phyloP scores from a whole-genome alignment of 2,797 vertebrate genomes.

The Enteromius mattozi region DNA sequence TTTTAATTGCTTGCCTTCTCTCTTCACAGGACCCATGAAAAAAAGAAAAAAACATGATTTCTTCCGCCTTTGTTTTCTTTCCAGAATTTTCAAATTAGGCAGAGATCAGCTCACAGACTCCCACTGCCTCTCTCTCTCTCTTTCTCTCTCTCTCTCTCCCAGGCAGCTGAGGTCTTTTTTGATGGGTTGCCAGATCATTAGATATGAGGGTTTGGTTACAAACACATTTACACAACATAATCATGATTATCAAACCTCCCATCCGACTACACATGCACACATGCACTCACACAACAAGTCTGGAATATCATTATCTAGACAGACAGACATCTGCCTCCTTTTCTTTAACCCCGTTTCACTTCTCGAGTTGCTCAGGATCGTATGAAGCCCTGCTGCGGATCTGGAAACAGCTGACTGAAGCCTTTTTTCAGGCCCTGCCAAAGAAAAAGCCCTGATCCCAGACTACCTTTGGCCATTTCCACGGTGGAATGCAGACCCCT shows the following conservation, averaged over 20 bases:
- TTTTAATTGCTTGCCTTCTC: constrained; percentile 74
- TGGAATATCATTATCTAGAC: constrained; percentile 51
- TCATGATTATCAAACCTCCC: constrained; percentile 64
- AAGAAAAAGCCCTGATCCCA: constrained; percentile 41
- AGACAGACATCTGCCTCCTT: constrained; percentile 44
- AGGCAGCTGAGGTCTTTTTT: constrained; percentile 67
- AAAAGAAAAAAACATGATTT: constrained; percentile 60
- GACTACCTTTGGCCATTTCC: constrained; percentile 36
- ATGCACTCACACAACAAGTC: constrained; percentile 49
- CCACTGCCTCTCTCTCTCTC: constrained; percentile 70
- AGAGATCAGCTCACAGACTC: constrained; percentile 62
- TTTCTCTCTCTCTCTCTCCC: constrained; percentile 54
- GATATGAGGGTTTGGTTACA: constrained; percentile 74
- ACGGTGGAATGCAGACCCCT: constrained; percentile 39
- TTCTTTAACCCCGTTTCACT: constrained; percentile 28
- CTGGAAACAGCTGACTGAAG: constrained; percentile 55
- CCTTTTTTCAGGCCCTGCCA: constrained; percentile 41
- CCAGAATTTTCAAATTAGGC: constrained; percentile 73
- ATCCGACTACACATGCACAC: constrained; percentile 64
- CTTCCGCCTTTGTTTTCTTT: constrained; percentile 72
- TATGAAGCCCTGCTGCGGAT: constrained; percentile 42
- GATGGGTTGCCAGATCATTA: constrained; percentile 72
- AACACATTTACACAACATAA: constrained; percentile 75
- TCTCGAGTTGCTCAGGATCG: constrained; percentile 28
- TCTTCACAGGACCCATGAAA: constrained; percentile 68